phyloP scores from a whole-genome alignment of 2,797 vertebrate genomes.

The Melanotaenia pygmaea region DNA sequence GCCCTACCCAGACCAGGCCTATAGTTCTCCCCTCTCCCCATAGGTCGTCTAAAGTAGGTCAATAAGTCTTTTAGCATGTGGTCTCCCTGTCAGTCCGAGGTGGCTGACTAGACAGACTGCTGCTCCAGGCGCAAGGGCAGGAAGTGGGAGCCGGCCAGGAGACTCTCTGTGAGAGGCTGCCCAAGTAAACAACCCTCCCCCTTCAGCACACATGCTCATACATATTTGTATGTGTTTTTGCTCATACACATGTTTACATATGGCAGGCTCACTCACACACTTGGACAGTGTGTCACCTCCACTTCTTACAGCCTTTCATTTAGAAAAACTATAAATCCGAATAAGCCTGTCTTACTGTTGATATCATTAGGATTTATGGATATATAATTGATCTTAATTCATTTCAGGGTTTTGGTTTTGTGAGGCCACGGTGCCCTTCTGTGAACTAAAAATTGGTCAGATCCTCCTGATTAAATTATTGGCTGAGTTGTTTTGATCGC shows the following conservation, averaged over 20 bases:
- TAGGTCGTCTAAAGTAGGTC: constrained; percentile 73
- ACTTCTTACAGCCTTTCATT: constrained; percentile 47
- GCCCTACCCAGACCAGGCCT: constrained; percentile 62
- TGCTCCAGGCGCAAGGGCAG: constrained; percentile 75
- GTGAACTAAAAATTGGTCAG: constrained; percentile 51
- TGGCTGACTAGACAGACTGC: constrained; percentile 79
- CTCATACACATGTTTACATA: constrained; percentile 64
- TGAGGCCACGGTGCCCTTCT: constrained; percentile 49
- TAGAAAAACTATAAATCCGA: constrained; percentile 56
- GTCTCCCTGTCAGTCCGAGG: constrained; percentile 70
- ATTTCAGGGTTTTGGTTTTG: constrained; percentile 52
- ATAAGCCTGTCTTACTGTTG: constrained; percentile 49
- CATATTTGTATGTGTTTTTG: constrained; percentile 66
- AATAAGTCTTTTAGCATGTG: constrained; percentile 81
- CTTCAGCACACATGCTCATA: constrained; percentile 66
- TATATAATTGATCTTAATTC: constrained; percentile 53
- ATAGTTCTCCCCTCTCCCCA: constrained; percentile 44
- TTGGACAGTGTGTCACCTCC: constrained; percentile 36
- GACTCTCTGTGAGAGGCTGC: constrained; percentile 73
- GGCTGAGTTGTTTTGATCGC: constrained; percentile 42
- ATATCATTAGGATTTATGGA: constrained; percentile 52
- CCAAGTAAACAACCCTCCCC: constrained; percentile 78
- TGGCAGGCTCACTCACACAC: constrained; percentile 15
- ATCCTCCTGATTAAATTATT: constrained; percentile 56
- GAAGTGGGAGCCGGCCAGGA: constrained; percentile 76